Conservation (phyloP, 2,113 vertebrate species). For the Tachuris rubrigastra region DNA sequence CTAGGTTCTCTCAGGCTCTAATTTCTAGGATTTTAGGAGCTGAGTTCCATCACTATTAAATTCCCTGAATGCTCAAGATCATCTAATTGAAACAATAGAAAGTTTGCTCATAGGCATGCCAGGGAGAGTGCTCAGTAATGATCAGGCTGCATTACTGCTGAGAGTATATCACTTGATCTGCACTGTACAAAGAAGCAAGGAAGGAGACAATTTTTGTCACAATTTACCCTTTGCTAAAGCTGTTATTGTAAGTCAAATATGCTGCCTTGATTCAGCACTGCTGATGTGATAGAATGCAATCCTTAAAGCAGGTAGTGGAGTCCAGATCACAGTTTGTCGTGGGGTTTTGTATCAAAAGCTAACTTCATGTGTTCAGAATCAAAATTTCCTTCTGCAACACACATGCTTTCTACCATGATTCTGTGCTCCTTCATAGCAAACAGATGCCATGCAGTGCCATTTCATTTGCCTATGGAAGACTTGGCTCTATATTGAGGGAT, state of each 20-base stretch:
- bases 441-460: neutral
- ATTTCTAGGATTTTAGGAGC: conserved; percentile 67
- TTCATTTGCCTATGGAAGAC: neutral
- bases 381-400: neutral
- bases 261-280: conserved; percentile 4
- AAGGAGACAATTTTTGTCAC: conserved; percentile 53
- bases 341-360: conserved; percentile 24
- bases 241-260: conserved; percentile 28
- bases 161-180: conserved; percentile 58
- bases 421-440: neutral
- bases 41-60: conserved; percentile 58
- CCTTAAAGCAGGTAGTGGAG: conserved; percentile 35
- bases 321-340: conserved; percentile 1
- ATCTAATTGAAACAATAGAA: conserved; percentile 70
- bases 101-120: conserved; percentile 68
- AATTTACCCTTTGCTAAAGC: conserved; percentile 16
- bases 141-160: conserved; percentile 58
- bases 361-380: neutral
- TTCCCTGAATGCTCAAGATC: conserved; percentile 60
- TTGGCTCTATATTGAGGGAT: conserved; percentile 1
- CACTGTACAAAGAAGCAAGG: conserved; percentile 44
- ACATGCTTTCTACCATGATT: neutral
- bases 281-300: neutral
- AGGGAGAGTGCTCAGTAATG: conserved; percentile 59
- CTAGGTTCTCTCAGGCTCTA: conserved; percentile 29